Evolutionary conservation across 2,797 vertebrate genomes (phyloP).

Genomic region (Cercopithecus mitis): DNA sequence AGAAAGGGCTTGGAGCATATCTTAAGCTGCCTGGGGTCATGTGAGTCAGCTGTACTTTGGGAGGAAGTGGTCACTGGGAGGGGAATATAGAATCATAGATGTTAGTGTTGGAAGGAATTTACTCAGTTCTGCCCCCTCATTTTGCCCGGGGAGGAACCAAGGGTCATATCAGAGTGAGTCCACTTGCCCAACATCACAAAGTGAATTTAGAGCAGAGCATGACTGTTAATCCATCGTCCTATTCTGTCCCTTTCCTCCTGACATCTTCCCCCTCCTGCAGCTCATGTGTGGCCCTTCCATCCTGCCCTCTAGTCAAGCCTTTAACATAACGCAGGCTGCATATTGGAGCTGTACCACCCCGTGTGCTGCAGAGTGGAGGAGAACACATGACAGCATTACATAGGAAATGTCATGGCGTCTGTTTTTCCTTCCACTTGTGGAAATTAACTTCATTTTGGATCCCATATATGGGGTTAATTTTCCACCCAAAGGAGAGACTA

Average conservation of each 20-base stretch:
- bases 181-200: background rate
- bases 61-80: background rate
- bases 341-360: accelerated
- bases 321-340: accelerated
- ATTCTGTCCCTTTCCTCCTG: background rate
- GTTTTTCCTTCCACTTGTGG: background rate
- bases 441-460: background rate
- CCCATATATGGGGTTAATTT: background rate
- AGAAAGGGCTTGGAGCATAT: background rate
- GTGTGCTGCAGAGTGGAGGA: background rate
- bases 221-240: background rate
- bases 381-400: accelerated
- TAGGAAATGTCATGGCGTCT: background rate
- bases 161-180: background rate
- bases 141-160: background rate
- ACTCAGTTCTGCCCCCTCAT: background rate
- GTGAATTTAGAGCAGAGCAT: background rate
- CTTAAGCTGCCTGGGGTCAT: background rate
- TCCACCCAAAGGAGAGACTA: background rate
- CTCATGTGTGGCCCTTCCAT: background rate
- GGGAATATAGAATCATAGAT: background rate
- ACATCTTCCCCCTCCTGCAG: background rate
- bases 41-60: background rate
- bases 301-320: background rate
- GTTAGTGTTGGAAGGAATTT: background rate